These are phyloP conservation scores for Oncopodura yosiiana DNA, from an alignment of 1,140 invertebrate genomes.

Conservation along the genomic window DNA sequence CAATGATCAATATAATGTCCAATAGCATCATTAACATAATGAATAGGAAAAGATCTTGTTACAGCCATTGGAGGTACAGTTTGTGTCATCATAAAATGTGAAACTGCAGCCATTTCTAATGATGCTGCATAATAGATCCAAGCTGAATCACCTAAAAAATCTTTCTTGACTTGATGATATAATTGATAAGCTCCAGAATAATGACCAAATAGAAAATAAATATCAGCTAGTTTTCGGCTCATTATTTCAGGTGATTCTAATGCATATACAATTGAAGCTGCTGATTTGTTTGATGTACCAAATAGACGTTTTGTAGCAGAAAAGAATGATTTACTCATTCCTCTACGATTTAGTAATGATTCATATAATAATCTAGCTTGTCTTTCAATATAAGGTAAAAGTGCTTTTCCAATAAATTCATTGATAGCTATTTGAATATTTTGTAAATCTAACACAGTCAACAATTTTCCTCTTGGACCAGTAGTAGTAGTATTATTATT, in stretches of 20 bases:
- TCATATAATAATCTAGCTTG: slow-evolving; percentile 74
- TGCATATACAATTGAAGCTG: slow-evolving; percentile 62
- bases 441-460: slow-evolving; percentile 72
- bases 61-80: slow-evolving; percentile 41
- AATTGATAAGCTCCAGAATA: slow-evolving; percentile 84
- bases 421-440: slow-evolving; percentile 71
- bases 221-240: slow-evolving; percentile 78
- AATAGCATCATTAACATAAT: slow-evolving; percentile 90
- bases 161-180: slow-evolving; percentile 90
- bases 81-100: slow-evolving; percentile 80
- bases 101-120: slow-evolving; percentile 86
- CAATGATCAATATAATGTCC: slow-evolving; percentile 78
- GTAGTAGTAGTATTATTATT: slow-evolving; percentile 21
- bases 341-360: slow-evolving; percentile 76
- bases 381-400: slow-evolving; percentile 82
- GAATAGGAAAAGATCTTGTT: slow-evolving; percentile 46
- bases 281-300: slow-evolving; percentile 52
- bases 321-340: slow-evolving; percentile 79
- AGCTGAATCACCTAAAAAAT: slow-evolving; percentile 90
- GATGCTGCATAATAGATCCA: slow-evolving; percentile 95
- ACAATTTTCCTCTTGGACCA: slow-evolving; percentile 61
- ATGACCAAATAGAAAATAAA: slow-evolving; percentile 92
- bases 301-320: slow-evolving; percentile 93
- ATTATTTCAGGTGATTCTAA: slow-evolving; percentile 86
- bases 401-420: slow-evolving; percentile 74